Conservation (phyloP, 2,888 invertebrate species). For the Azorinus chamasolen region DNA sequence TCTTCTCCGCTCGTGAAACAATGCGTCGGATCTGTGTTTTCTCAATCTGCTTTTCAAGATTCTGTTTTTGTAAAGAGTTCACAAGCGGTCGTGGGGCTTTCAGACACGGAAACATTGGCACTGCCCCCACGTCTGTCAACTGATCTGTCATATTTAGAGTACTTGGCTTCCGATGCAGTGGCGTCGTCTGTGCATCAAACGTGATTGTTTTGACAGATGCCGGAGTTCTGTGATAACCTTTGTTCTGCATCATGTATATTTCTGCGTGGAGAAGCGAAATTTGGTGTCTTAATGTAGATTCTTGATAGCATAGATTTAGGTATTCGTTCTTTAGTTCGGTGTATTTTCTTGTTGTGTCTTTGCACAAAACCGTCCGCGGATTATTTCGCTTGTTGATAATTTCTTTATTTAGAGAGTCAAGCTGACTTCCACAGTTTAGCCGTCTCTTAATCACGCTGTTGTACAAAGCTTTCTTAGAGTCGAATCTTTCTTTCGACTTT, state of each 20-base stretch:
- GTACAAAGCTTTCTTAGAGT: constrained; percentile 39
- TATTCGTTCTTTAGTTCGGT: constrained; percentile 63
- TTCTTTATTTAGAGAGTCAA: constrained; percentile 51
- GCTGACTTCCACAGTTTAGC: constrained; percentile 46
- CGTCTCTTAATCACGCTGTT: constrained; percentile 45
- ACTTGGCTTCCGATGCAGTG: background rate
- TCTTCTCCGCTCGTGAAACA: background rate
- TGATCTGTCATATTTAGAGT: background rate
- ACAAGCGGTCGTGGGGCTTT: constrained; percentile 43
- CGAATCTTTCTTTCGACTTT: constrained; percentile 9
- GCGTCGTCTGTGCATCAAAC: constrained; percentile 48
- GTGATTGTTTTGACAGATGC: constrained; percentile 60
- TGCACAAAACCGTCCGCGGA: constrained; percentile 32
- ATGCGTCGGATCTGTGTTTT: background rate
- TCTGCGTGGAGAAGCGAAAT: constrained; percentile 66
- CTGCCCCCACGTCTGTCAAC: background rate
- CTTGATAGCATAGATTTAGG: constrained; percentile 59
- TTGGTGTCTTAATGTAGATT: constrained; percentile 60
- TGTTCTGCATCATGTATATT: constrained; percentile 66
- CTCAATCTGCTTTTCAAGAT: constrained; percentile 1
- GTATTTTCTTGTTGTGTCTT: constrained; percentile 49
- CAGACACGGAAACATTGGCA: constrained; percentile 33
- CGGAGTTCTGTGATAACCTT: constrained; percentile 58
- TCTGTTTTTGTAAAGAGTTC: constrained; percentile 8
- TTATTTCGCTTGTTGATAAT: constrained; percentile 33